Evolutionary conservation across 2,797 vertebrate species (phyloP).

Genomic region (Echeneis naucrates): DNA sequence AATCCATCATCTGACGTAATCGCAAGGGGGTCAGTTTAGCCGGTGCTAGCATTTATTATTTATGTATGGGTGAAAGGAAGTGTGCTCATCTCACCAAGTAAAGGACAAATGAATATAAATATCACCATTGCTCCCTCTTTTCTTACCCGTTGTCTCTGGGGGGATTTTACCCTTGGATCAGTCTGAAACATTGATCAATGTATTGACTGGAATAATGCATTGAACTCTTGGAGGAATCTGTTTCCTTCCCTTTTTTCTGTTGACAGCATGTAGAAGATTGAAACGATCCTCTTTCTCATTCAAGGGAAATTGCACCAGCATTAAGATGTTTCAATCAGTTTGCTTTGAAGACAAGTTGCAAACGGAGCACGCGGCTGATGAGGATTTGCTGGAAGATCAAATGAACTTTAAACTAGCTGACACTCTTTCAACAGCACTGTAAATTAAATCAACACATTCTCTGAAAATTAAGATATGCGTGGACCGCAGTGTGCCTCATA

Average conservation of each 20-base stretch:
- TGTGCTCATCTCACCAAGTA: conserved; percentile 46
- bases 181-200: conserved; percentile 73
- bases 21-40: conserved; percentile 61
- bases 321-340: conserved; percentile 66
- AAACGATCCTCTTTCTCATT: conserved; percentile 62
- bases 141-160: conserved; percentile 63
- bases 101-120: conserved; percentile 79
- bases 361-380: conserved; percentile 48
- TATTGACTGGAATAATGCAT: conserved; percentile 72
- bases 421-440: conserved; percentile 42
- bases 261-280: conserved; percentile 50
- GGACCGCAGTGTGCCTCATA: conserved; percentile 42
- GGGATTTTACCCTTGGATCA: conserved; percentile 77
- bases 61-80: conserved; percentile 58
- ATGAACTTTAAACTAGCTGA: conserved; percentile 54
- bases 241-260: conserved; percentile 43
- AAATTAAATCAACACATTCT: conserved; percentile 62
- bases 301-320: conserved; percentile 43
- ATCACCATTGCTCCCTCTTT: conserved; percentile 55
- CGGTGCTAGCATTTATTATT: conserved; percentile 71
- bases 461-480: conserved; percentile 50
- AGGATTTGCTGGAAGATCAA: conserved; percentile 66
- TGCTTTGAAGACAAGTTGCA: conserved; percentile 64
- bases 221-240: conserved; percentile 52
- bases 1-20: conserved; percentile 72